Conservation (phyloP, 2,888 invertebrate genomes). For the Nemoura dubitans region DNA sequence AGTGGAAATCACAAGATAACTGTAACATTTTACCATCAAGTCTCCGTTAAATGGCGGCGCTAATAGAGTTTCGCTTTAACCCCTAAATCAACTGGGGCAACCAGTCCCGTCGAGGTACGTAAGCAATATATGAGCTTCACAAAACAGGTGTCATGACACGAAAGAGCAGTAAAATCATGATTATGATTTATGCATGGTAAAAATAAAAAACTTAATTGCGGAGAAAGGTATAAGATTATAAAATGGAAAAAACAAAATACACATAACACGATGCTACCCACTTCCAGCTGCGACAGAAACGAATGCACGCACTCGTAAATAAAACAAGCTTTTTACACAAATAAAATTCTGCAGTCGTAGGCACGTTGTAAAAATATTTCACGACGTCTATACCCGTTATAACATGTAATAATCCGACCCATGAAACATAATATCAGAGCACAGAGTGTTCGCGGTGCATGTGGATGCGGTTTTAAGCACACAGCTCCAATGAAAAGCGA, state of each 20-base stretch:
- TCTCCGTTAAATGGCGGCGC: no score
- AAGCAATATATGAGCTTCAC: background rate
- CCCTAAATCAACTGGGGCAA: no score
- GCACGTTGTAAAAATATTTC: background rate
- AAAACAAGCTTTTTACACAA: background rate
- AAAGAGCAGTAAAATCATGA: background rate
- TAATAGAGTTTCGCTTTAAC: no score
- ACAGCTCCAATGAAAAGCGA: background rate
- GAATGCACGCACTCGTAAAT: background rate
- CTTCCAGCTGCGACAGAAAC: background rate
- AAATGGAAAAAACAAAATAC: background rate
- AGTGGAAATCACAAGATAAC: background rate
- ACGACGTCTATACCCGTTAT: background rate
- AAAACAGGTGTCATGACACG: background rate
- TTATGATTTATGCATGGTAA: background rate
- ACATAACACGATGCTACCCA: background rate
- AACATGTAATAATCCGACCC: background rate
- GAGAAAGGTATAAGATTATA: background rate
- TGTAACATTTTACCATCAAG: no score
- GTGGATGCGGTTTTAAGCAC: background rate
- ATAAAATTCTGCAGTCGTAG: background rate
- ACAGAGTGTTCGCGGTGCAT: background rate
- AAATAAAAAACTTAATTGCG: background rate
- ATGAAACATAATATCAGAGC: background rate
- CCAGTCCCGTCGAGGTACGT: no score